Evolutionary conservation across 2,888 invertebrate genomes (phyloP).

Genomic region (Protodeltote pygarga): DNA sequence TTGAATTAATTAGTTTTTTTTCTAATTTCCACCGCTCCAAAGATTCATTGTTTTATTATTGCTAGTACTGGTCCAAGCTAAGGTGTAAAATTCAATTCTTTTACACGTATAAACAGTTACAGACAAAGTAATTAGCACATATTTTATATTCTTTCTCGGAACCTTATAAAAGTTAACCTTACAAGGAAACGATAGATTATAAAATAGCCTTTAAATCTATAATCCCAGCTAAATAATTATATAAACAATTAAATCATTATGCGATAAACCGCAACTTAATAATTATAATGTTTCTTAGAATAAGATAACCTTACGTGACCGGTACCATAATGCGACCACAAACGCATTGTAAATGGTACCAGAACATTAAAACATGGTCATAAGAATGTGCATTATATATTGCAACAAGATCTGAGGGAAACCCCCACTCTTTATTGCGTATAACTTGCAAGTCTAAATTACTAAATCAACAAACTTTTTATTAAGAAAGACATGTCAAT

Average conservation of each 20-base stretch:
- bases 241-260: not conserved
- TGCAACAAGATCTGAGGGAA: conserved; percentile 5
- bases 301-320: not conserved
- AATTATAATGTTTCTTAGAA: conserved; percentile 6
- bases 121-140: no score
- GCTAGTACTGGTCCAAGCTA: no score
- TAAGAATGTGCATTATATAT: not conserved
- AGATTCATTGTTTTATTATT: no score
- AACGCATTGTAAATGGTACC: not conserved
- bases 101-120: no score
- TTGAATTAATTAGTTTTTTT: not conserved
- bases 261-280: not conserved
- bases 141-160: no score
- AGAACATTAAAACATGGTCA: no score
- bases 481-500: conserved; percentile 15
- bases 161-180: no score
- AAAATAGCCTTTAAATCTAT: no score
- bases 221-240: no score
- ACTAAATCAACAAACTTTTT: conserved; percentile 9
- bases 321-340: not conserved
- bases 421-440: not conserved
- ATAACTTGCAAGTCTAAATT: not conserved
- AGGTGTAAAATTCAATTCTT: no score
- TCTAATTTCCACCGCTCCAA: not conserved
- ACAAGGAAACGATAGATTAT: no score